Conservation (phyloP, 1,140 invertebrate genomes). For the Sitophilus oryzae region DNA sequence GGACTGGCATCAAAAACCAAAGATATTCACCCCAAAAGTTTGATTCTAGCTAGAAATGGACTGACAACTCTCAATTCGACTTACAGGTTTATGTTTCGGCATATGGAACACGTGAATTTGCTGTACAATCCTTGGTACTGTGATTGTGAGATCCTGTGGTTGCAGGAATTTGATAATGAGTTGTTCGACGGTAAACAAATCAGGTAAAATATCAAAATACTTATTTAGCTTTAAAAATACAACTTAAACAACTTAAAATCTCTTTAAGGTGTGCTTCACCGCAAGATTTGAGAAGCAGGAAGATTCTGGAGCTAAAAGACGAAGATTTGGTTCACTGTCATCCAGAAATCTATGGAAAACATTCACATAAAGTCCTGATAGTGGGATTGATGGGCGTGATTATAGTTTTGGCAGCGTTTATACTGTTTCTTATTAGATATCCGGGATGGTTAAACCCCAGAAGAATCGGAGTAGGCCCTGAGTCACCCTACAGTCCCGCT, state of each 20-base stretch:
- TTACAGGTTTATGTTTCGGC: slow-evolving; percentile 34
- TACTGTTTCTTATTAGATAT: slow-evolving; percentile 37
- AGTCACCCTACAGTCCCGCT: slow-evolving; percentile 35
- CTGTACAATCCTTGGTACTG: slow-evolving; percentile 39
- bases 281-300: slow-evolving; percentile 23
- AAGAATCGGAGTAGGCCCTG: slow-evolving; percentile 25
- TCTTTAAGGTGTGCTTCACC: slow-evolving; percentile 34
- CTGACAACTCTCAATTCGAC: slow-evolving; percentile 34
- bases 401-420: slow-evolving; percentile 28
- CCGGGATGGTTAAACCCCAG: slow-evolving; percentile 17
- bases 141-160: slow-evolving; percentile 39
- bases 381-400: slow-evolving; percentile 28
- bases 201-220: slow-evolving; percentile 27
- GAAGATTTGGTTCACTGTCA: slow-evolving; percentile 32
- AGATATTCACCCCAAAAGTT: slow-evolving; percentile 25
- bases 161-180: slow-evolving; percentile 30
- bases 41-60: slow-evolving; percentile 37
- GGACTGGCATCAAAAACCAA: slow-evolving; percentile 31
- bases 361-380: slow-evolving; percentile 30
- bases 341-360: slow-evolving; percentile 32
- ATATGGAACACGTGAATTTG: slow-evolving; percentile 35
- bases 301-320: slow-evolving; percentile 26
- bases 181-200: slow-evolving; percentile 29
- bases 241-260: too few relatives aligned
- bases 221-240: too few relatives aligned